Percentiles rank a stretch among this genome's conserved stretches.
Conservation (phyloP, 2,888 invertebrate species). For the Pristionchus arcanus region DNA sequence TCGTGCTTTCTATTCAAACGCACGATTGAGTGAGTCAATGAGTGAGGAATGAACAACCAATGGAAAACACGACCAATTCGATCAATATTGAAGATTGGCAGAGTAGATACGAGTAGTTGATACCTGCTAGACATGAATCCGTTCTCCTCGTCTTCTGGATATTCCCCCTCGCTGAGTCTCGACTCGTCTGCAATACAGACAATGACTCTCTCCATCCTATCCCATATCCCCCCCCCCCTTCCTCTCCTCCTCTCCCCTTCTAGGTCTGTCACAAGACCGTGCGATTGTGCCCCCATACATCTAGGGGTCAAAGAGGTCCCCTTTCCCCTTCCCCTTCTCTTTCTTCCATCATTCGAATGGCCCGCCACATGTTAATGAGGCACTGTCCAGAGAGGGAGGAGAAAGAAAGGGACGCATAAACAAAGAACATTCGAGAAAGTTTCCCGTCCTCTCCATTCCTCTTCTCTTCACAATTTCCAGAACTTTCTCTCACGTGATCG, state of each 20-base stretch:
- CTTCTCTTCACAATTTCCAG: neutral
- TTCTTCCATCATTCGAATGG: slow-evolving; percentile 31
- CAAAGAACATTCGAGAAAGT: neutral
- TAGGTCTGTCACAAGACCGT: slow-evolving; percentile 44
- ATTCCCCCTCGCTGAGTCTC: slow-evolving; percentile 50
- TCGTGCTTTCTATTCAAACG: slow-evolving; percentile 42
- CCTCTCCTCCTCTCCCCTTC: neutral
- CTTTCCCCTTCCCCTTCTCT: slow-evolving; percentile 16
- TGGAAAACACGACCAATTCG: neutral
- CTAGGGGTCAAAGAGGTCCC: slow-evolving; percentile 39
- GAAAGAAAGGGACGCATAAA: neutral
- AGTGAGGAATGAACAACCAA: slow-evolving; percentile 7
- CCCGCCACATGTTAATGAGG: slow-evolving; percentile 28
- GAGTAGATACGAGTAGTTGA: neutral
- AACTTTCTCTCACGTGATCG: slow-evolving; percentile 22
- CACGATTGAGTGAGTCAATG: neutral
- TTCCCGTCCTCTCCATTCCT: neutral
- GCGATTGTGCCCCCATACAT: slow-evolving; percentile 24
- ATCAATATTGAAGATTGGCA: neutral
- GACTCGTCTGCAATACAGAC: slow-evolving; percentile 44
- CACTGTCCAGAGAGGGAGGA: neutral
- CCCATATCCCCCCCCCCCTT: neutral
- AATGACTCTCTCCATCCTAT: slow-evolving; percentile 36
- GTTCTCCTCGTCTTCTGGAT: slow-evolving; percentile 42
- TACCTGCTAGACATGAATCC: slow-evolving; percentile 53